Conservation (phyloP, 2,113 vertebrate genomes). For the Thermophis baileyi region DNA sequence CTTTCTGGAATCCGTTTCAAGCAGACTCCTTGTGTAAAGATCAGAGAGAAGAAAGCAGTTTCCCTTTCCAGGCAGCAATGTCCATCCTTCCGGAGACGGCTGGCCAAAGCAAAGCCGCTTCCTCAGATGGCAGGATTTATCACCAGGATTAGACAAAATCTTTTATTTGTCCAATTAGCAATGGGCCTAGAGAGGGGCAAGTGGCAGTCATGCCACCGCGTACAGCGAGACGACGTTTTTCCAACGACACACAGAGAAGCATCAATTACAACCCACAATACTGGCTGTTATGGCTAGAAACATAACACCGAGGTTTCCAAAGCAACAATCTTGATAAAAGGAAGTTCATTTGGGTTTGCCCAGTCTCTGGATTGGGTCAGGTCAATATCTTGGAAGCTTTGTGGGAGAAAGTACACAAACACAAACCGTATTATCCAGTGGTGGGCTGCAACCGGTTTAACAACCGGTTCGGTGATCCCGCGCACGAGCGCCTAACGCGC, state of each 20-base stretch:
- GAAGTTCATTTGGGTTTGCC: too few species aligned
- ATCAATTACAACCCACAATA: background rate
- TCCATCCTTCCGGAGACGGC: background rate
- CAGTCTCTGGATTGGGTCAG: too few species aligned
- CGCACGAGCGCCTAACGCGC: too few species aligned
- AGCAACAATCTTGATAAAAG: too few species aligned
- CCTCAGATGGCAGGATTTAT: conserved; percentile 7
- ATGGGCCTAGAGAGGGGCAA: background rate
- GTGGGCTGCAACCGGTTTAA: too few species aligned
- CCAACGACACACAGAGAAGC: background rate
- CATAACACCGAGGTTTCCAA: too few species aligned
- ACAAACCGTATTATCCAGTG: too few species aligned
- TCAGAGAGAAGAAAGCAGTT: background rate
- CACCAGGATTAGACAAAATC: conserved; percentile 1
- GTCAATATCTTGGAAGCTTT: too few species aligned
- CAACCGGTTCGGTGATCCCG: too few species aligned
- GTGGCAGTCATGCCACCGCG: too few species aligned
- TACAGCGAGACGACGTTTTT: background rate
- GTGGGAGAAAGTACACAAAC: too few species aligned
- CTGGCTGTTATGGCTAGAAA: background rate
- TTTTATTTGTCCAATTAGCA: conserved; percentile 2
- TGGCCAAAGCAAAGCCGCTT: background rate
- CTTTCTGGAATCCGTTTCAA: background rate
- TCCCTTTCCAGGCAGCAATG: background rate
- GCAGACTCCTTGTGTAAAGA: background rate